Percentiles rank a stretch among this genome's conserved stretches.
Evolutionary conservation across 2,888 invertebrate genomes (phyloP).

Genomic region (Trichogramma evanescens): DNA sequence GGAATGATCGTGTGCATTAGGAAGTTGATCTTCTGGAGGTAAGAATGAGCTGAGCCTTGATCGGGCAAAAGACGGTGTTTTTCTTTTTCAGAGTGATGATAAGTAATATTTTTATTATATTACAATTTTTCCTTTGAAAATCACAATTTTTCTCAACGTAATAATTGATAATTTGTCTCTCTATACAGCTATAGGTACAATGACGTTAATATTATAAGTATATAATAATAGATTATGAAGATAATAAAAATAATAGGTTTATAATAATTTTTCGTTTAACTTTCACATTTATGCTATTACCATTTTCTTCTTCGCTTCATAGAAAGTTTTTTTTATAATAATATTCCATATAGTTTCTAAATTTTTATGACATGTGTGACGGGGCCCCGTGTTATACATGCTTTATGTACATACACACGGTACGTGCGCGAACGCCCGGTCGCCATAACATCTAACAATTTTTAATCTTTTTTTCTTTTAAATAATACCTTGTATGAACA

Average conservation of each 20-base stretch:
- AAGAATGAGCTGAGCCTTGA: too few species aligned
- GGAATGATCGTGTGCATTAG: too few species aligned
- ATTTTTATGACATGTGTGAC: too few species aligned
- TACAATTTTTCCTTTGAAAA: slow-evolving; percentile 21
- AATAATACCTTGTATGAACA: too few species aligned
- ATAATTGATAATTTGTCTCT: slow-evolving; percentile 22
- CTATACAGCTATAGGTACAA: slow-evolving; percentile 24
- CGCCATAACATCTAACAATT: too few species aligned
- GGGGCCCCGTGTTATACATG: not conserved
- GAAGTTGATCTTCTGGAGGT: too few species aligned
- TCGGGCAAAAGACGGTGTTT: too few species aligned
- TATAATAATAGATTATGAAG: slow-evolving; percentile 17
- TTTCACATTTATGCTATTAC: slow-evolving; percentile 13
- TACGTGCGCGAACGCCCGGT: slow-evolving; percentile 3
- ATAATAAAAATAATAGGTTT: slow-evolving; percentile 16
- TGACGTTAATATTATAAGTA: too few species aligned
- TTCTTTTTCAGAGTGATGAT: not conserved
- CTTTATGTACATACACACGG: slow-evolving; percentile 2
- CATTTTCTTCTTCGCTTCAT: slow-evolving; percentile 14
- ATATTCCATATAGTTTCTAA: slow-evolving; percentile 9
- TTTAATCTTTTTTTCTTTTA: too few species aligned
- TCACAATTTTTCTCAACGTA: slow-evolving; percentile 22
- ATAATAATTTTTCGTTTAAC: slow-evolving; percentile 20
- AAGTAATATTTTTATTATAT: slow-evolving; percentile 21
- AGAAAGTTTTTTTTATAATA: slow-evolving; percentile 19